These are phyloP conservation scores for Corynorhinus townsendii DNA, from an alignment of 2,113 vertebrate species.

Conservation along the genomic window DNA sequence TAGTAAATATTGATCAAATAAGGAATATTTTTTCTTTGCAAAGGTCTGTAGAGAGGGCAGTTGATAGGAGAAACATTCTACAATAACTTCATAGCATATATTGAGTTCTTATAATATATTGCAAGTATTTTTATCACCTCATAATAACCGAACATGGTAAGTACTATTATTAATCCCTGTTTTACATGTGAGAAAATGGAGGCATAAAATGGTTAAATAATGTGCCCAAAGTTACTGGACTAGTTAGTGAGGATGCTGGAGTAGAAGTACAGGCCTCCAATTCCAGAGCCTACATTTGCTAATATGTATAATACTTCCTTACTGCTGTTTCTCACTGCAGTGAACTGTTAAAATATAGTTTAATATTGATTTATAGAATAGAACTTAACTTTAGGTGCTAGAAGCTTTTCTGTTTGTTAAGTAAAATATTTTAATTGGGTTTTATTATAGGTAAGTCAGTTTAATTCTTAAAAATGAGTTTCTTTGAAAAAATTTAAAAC, in stretches of 20 bases:
- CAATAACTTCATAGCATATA: not conserved
- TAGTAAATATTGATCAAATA: not conserved
- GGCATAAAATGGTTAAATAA: not conserved
- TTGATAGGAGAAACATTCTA: not conserved
- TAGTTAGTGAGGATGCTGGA: not conserved
- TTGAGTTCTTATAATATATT: not conserved
- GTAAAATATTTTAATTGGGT: not conserved
- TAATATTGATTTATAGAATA: not conserved
- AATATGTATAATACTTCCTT: not conserved
- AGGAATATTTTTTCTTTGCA: not conserved
- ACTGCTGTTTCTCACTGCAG: not conserved
- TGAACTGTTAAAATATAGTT: not conserved
- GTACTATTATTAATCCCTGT: not conserved
- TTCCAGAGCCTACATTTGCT: not conserved
- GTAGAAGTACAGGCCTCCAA: not conserved
- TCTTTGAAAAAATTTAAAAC: not conserved
- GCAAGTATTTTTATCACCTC: not conserved
- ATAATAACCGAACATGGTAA: not conserved
- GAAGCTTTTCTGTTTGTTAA: not conserved
- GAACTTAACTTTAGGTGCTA: not conserved
- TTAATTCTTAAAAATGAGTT: not conserved
- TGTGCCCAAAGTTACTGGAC: not conserved
- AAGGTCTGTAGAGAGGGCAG: not conserved
- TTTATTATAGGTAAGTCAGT: not conserved
- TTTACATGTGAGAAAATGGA: not conserved